Evolutionary conservation across 2,888 invertebrate species (phyloP), one percentile per base, ranked within the genome.

Genomic region (Phrixothrix hirtus): DNA sequence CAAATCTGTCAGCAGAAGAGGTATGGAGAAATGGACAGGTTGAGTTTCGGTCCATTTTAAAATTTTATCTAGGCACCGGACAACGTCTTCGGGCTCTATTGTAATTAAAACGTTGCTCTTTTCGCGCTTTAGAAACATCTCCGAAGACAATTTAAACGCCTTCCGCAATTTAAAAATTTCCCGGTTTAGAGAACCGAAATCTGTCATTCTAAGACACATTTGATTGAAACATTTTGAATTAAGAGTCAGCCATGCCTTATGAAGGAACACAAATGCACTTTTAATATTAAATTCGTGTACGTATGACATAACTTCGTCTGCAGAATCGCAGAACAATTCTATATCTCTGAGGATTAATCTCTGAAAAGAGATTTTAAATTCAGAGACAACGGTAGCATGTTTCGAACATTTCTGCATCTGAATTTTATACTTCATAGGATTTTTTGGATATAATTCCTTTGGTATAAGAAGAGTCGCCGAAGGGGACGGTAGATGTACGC

Each of bases 31-130:
- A n/a, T 43, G 25, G 1, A 34, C 11, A 1, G 43, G 25, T 34
- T 43, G 43, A 7, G 32, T 43, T 34, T 43, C 34, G 11, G 11
- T 34, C 43, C 43, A 43, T 7, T 13, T 1, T 3, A 32, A 11
- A 4, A 43, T 25, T 14, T 32, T 32, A 14, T 26, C 12, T 2
- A 43, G 9, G 9, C 25, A 6, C 7, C 11, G 2, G 1, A 34
- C 32, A 7, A 43, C 26, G 9, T 43, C 32, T n/a, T 32, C 26
- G 1, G 43, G 14, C 25, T 43, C n/a, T 32, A 21, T 17, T 10
- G 5, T 13, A 9, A 11, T 31, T 5, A 5, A 34, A 9, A 4
- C 5, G 3, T 21, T 7, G 21, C 7, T 7, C 7, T 21, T 21
- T 7, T 3, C 21, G 7, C 7, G 4, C 4, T 5, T 21, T 21